Base-by-base conservation (phyloP, 2,888 invertebrate genomes). In the Stenchaetothrips biformis region DNA sequence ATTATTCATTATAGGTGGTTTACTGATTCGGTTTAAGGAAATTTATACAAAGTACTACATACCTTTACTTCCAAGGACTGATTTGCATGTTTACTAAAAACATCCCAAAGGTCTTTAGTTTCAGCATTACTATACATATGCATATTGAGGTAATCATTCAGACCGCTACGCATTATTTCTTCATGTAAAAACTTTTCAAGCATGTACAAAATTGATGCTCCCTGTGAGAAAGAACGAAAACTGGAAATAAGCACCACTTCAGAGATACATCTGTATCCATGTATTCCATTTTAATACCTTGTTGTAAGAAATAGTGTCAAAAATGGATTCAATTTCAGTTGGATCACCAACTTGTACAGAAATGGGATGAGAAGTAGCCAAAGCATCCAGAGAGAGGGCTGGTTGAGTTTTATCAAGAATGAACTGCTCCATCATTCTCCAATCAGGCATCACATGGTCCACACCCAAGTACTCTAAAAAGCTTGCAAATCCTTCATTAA, bases 401-500 rank as follows among this genome's bases (percentile, higher is more conserved):
- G 91, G 90, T 84, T 92, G 92, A 3, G 91, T 91, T 85, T 92
- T 92, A 84, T 91, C 91, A 83, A 92, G 85, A 81, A 92, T 90
- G 85, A 92, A 92, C 85, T 92, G 92, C 84, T 92, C 92, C 89
- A 92, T 90, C 91, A 92, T 92, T 84, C 88, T 89, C 92, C 91
- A 91, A 80, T 90, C 89, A 2, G 91, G 91, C 84, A 89, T 89
- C 79, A 91, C 89, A 84, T 88, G 88, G 83, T 91, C 89, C 2
- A 92, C 91, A 0, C 91, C 93, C 81, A 92, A 89, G 86, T 95
- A 94, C 83, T 95, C 94, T 83, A 96, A 90, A 84, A 93, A 94
- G 79, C 92, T 93, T 0, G 95, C 95, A 82, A 95, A 92, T 0
- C 94, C 97, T 86, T 97, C 96, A 86, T 96, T 94, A 82, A 97